Conservation (phyloP, 2,797 vertebrate genomes). For the Hozukius guyotensis region DNA sequence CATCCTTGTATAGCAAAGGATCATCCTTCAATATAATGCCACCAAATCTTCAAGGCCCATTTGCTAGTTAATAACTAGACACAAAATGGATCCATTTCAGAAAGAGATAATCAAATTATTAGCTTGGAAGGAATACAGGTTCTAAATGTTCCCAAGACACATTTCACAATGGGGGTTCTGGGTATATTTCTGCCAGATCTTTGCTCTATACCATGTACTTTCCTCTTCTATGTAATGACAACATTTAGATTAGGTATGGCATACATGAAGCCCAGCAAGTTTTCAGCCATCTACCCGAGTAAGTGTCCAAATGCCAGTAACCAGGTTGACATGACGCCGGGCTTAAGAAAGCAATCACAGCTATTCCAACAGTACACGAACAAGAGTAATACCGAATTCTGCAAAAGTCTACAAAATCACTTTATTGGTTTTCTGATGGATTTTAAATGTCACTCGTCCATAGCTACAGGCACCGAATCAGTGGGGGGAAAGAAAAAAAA, state of each 20-base stretch:
- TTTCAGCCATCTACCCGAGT: conserved; percentile 7
- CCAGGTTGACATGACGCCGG: conserved; percentile 21
- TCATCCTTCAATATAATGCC: background rate
- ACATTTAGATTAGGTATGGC: background rate
- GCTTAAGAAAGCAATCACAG: conserved; percentile 56
- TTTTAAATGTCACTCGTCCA: conserved; percentile 72
- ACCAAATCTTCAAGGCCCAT: background rate
- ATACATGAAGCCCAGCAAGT: background rate
- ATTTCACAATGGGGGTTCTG: background rate
- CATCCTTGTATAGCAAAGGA: background rate
- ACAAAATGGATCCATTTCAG: conserved; percentile 10
- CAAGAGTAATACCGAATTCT: conserved; percentile 47
- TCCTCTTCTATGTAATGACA: background rate
- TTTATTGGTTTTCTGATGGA: conserved; percentile 69
- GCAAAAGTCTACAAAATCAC: conserved; percentile 63
- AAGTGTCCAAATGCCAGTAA: conserved; percentile 35
- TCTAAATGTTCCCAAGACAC: background rate
- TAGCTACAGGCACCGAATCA: conserved; percentile 46
- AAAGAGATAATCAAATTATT: background rate
- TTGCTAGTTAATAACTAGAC: background rate
- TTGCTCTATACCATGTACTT: background rate
- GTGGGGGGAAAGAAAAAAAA: background rate
- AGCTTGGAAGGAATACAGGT: background rate
- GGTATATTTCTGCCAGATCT: background rate
- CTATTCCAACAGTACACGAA: conserved; percentile 37